phyloP scores from a whole-genome alignment of 2,797 vertebrate species.

The Tinamus major region DNA sequence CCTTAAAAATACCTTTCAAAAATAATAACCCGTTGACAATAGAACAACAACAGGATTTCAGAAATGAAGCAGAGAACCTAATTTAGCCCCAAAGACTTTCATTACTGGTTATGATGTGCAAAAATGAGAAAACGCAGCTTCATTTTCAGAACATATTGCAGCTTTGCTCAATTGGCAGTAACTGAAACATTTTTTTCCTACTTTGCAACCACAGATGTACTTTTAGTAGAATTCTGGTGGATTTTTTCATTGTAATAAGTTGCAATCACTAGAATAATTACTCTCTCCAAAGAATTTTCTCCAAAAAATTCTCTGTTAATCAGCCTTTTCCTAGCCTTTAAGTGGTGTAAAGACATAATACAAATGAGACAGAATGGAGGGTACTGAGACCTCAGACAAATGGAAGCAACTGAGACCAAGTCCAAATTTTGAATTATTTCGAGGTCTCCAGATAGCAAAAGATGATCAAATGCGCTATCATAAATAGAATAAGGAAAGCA shows the following conservation, averaged over 20 bases:
- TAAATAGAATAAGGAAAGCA: neutral
- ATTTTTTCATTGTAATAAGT: neutral
- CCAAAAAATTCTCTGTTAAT: neutral
- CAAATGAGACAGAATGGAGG: neutral
- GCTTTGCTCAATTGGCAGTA: slow-evolving; percentile 51
- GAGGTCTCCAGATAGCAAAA: neutral
- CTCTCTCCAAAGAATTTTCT: neutral
- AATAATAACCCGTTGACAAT: neutral
- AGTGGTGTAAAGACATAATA: neutral
- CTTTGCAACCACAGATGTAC: slow-evolving; percentile 10
- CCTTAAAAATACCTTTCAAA: neutral
- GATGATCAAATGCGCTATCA: neutral
- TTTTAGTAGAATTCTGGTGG: neutral
- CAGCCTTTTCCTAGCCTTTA: neutral
- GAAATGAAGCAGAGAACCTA: neutral
- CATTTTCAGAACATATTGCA: slow-evolving; percentile 37
- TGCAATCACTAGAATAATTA: neutral
- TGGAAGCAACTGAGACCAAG: neutral
- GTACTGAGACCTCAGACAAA: neutral
- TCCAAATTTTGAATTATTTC: neutral
- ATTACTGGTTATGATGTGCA: neutral
- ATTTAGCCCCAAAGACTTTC: slow-evolving; percentile 27
- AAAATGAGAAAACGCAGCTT: slow-evolving; percentile 51
- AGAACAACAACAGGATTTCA: neutral
- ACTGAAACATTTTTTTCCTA: neutral